Evolutionary conservation across 2,113 vertebrate genomes (phyloP), one percentile per base, ranked within the genome.

Genomic region (Stercorarius parasiticus): DNA sequence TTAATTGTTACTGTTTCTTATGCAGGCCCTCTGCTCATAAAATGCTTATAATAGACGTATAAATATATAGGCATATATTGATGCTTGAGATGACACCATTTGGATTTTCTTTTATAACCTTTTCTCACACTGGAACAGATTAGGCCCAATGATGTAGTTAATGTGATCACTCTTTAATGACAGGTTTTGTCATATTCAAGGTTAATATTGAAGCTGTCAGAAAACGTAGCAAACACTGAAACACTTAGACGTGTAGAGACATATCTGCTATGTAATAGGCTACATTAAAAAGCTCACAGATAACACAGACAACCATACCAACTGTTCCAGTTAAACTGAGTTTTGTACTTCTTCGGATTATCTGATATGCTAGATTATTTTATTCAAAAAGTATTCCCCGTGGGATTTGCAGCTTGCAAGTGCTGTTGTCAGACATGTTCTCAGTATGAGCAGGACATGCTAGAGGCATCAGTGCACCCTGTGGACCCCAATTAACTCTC

Each of bases 351-450:
- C 21, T 65, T 90, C 1, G 1, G 29, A 36, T 61, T 84, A 36
- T 52, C 23, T 56, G 69, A 69, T 58, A 29, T 14, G 38, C 5
- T 5, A 11, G 17, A 14, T 22, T 67, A 38, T 53, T 90, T 62
- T 70, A 50, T 67, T 88, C 2, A 59, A 90, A 93, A 93, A 96
- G 90, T 53, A 62, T 82, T 56, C 67, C 67, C 17, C 2, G 1
- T 49, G 58, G 62, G 96, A 96, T 94, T 96, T 95, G 47, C 76
- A 97, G 62, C 52, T 96, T 91, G 11, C 8, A 59, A 32, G 26
- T 62, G 30, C 62, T 45, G 53, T 78, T 90, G 79, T 93, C 13
- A 7, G 65, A 89, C 82, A 87, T 10, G 27, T 27, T 79, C 26
- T 86, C 64, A 49, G 20, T 22, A 87, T 50, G 58, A 78, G 59